phyloP scores from a whole-genome alignment of 1,140 invertebrate species.

The Drosophila pectinifera region DNA sequence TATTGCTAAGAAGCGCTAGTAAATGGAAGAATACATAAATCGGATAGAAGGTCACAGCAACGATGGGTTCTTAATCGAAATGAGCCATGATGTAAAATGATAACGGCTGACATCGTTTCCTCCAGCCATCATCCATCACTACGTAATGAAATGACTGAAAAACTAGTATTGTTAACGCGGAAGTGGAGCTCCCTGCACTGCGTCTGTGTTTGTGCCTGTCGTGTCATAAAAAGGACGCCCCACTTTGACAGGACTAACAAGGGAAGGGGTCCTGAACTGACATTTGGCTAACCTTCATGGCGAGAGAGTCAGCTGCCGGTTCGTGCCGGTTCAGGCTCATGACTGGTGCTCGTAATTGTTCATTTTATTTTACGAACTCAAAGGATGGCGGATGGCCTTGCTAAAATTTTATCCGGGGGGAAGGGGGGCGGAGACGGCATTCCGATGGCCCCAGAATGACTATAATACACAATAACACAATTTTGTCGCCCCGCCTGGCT shows the following conservation, averaged over 20 bases:
- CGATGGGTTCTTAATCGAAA: slow-evolving; percentile 5
- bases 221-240: slow-evolving; percentile 25
- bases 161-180: slow-evolving; percentile 17
- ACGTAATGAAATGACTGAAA: slow-evolving; percentile 2
- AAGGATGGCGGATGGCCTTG: slow-evolving; percentile 32
- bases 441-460: slow-evolving; percentile 1
- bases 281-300: slow-evolving; percentile 64
- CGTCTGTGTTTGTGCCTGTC: slow-evolving; percentile 30
- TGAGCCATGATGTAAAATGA: slow-evolving; percentile 14
- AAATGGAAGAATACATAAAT: not conserved
- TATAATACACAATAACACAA: slow-evolving; percentile 15
- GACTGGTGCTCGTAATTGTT: slow-evolving; percentile 48
- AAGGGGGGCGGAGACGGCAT: not conserved
- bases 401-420: slow-evolving; percentile 18
- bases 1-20: not conserved
- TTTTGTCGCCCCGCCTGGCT: slow-evolving; percentile 32
- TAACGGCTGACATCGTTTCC: slow-evolving; percentile 2
- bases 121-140: slow-evolving; percentile 16
- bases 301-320: slow-evolving; percentile 10
- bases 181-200: slow-evolving; percentile 34
- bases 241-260: slow-evolving; percentile 18
- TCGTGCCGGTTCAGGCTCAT: slow-evolving; percentile 39
- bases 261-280: slow-evolving; percentile 39
- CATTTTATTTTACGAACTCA: slow-evolving; percentile 53
- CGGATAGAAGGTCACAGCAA: not conserved